A percentile compares a stretch with the other conserved stretches of the same genome.
Conservation (phyloP, 2,113 vertebrate genomes). For the Hippocampus zosterae region DNA sequence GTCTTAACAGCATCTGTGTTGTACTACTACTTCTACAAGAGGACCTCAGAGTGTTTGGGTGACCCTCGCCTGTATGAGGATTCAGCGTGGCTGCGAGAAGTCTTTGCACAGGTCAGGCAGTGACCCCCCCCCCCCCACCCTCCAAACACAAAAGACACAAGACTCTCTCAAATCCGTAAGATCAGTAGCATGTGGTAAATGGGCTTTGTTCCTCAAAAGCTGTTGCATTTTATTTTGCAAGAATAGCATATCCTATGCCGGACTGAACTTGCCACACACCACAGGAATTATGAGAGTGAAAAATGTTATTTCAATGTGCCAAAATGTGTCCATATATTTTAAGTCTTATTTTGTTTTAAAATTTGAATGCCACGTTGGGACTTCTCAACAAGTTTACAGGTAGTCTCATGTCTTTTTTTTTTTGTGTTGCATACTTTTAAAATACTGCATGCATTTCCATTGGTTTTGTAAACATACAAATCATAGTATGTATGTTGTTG, state of each 20-base stretch:
- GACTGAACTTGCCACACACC: background rate
- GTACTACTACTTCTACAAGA: constrained; percentile 92
- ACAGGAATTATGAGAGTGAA: background rate
- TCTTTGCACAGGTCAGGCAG: constrained; percentile 75
- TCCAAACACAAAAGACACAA: too few species aligned
- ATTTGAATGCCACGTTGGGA: background rate
- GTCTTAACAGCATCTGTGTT: constrained; percentile 77
- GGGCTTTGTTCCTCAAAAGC: background rate
- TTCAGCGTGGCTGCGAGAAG: constrained; percentile 83
- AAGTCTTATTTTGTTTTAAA: background rate
- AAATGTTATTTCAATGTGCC: background rate
- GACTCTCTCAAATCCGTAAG: too few species aligned
- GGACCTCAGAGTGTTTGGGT: constrained; percentile 82
- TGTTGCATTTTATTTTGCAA: background rate
- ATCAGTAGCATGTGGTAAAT: background rate
- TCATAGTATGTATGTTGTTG: constrained; percentile 21
- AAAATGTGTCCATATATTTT: background rate
- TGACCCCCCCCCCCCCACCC: constrained; percentile 42
- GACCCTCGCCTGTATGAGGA: constrained; percentile 91
- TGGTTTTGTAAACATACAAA: constrained; percentile 30
- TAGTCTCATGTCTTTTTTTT: constrained; percentile 33
- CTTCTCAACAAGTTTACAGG: background rate
- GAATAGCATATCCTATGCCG: background rate
- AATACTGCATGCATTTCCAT: background rate
- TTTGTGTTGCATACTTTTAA: constrained; percentile 20